Evolutionary conservation across 2,113 vertebrate genomes (phyloP).

Genomic region (Marmota monax): DNA sequence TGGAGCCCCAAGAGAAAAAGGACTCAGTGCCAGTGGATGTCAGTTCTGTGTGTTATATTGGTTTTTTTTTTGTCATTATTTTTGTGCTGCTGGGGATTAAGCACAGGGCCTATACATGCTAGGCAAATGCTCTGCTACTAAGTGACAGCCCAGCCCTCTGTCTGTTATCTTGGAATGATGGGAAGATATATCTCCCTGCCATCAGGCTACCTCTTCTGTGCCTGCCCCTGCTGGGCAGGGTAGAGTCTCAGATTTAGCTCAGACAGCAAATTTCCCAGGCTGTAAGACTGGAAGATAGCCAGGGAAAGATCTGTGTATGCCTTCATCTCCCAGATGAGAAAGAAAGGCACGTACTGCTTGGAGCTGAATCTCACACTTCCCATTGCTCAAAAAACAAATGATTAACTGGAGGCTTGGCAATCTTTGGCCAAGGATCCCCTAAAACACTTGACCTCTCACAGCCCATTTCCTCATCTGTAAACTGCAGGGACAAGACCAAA

Average conservation of each 20-base stretch:
- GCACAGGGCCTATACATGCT: too few relatives aligned
- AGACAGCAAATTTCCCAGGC: neutral
- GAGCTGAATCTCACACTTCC: neutral
- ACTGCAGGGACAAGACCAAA: neutral
- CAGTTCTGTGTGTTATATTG: neutral
- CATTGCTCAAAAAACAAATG: neutral
- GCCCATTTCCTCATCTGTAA: neutral
- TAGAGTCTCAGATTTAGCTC: neutral
- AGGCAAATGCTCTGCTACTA: too few relatives aligned
- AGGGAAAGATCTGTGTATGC: neutral
- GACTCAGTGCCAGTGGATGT: neutral
- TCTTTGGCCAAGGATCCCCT: neutral
- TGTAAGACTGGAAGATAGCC: neutral
- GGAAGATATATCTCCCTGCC: neutral
- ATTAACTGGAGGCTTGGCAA: neutral
- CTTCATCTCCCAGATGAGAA: neutral
- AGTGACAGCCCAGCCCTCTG: too few relatives aligned
- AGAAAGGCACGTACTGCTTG: neutral
- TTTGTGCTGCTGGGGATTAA: too few relatives aligned
- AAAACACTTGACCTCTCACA: neutral
- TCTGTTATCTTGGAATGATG: neutral
- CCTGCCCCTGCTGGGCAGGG: neutral
- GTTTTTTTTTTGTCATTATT: too few relatives aligned
- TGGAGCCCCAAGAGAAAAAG: neutral
- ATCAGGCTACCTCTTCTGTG: neutral